phyloP scores from a whole-genome alignment of 2,888 invertebrate species.

The Rutpela maculata region DNA sequence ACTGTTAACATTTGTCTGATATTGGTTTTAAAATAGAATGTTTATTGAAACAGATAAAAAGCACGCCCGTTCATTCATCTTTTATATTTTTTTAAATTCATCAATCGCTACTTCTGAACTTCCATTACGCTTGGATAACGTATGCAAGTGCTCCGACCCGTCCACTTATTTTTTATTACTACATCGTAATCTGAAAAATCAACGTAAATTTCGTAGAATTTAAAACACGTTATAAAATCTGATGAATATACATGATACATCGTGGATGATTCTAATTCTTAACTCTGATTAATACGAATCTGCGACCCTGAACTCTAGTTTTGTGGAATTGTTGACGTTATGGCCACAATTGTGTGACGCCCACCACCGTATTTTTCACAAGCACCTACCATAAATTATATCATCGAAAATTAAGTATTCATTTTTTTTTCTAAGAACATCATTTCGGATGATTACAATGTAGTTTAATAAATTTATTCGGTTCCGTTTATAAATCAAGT shows the following conservation, averaged over 20 bases:
- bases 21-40: not conserved
- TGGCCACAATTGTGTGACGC: not conserved
- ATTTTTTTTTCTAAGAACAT: constrained; percentile 18
- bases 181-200: constrained; percentile 15
- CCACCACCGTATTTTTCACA: constrained; percentile 5
- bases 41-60: not conserved
- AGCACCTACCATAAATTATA: not conserved
- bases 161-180: not conserved
- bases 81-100: constrained; percentile 1
- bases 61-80: not conserved
- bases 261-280: constrained; percentile 10
- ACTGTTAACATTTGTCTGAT: not conserved
- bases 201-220: constrained; percentile 22
- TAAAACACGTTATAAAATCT: constrained; percentile 14
- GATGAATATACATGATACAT: constrained; percentile 15
- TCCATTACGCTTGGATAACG: not conserved
- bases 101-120: not conserved
- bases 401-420: not conserved
- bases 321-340: constrained; percentile 36
- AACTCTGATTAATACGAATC: constrained; percentile 19
- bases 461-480: not conserved
- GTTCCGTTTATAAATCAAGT: constrained; percentile 7
- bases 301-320: constrained; percentile 30
- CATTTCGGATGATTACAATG: not conserved
- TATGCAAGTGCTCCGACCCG: not conserved